Percentiles rank a stretch among this genome's conserved stretches.
Evolutionary conservation across 1,140 invertebrate species (phyloP).

Genomic region (Scylla paramamosain): DNA sequence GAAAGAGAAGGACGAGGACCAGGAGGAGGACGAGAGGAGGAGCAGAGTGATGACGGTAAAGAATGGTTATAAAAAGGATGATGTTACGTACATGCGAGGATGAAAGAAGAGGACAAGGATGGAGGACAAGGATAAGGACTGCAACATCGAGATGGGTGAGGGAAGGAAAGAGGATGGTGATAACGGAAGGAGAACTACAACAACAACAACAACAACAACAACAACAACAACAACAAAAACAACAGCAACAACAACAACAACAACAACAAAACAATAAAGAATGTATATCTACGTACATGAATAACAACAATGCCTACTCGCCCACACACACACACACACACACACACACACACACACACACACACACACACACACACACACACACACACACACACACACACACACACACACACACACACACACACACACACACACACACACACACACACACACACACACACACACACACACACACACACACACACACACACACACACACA

Average conservation of each 20-base stretch:
- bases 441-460: not conserved
- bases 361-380: not conserved
- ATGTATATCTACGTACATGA: too few species aligned
- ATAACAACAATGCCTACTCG: too few species aligned
- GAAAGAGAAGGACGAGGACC: not conserved
- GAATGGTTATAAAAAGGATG: too few species aligned
- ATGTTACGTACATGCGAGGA: too few species aligned
- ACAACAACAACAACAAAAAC: too few species aligned
- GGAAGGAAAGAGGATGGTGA: too few species aligned
- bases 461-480: not conserved
- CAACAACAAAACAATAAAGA: too few species aligned
- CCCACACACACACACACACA: not conserved
- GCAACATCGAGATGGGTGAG: too few species aligned
- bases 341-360: conserved; percentile 19
- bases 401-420: conserved; percentile 18
- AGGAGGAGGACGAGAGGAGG: not conserved
- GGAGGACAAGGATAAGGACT: not conserved
- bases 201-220: too few species aligned
- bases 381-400: not conserved
- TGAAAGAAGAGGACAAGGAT: not conserved
- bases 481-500: conserved; percentile 19
- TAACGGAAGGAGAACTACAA: too few species aligned
- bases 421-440: not conserved
- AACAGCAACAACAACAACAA: too few species aligned
- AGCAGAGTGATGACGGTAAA: too few species aligned